Base-by-base conservation (phyloP, 2,888 invertebrate genomes). In the Orchesella flavescens region DNA sequence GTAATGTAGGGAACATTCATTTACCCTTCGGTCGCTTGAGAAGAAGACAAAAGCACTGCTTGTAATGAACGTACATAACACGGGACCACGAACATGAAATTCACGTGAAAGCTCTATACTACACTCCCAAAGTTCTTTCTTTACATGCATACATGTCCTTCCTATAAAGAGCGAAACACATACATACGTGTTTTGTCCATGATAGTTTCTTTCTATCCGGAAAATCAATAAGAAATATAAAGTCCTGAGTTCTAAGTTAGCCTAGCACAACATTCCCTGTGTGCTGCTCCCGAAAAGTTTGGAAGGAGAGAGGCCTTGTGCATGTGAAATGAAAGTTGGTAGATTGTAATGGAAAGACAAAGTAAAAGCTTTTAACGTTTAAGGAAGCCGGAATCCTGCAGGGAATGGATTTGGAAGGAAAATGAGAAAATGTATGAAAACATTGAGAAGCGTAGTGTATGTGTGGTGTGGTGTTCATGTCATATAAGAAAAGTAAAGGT, bases 211-310 rank as follows among this genome's bases (percentile, higher is more conserved):
- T 55, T 61, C 15, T n/a, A 63, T 23, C 57, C 57, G 53, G 77
- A 77, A 77, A 77, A 77, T 77, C 77, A 57, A 77, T 77, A 76
- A 55, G 55, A 55, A 57, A 77, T 34, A 34, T 66, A 69, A 69
- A 77, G 69, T 44, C 77, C 77, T 77, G 49, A 59, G 46, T n/a
- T n/a, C n/a, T n/a, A n/a, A n/a, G n/a, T n/a, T n/a, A n/a, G n/a
- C n/a, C 76, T 0, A 77, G 61, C 77, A 69, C 23, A 77, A 59
- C 77, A 69, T 57, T 77, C 61, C 68, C 61, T 61, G n/a, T 61
- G n/a, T 59, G 61, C 71, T 78, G 71, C 78, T 59, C 34, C 34
- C 78, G 53, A 24, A 53, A 78, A 78, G 63, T 78, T 78, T 13
- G 53, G 57, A 49, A 78, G 34, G 69, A 78, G 49, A 10, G 78